Evolutionary conservation across 2,797 vertebrate genomes (phyloP).

Genomic region (Mormyrops attenuatus): DNA sequence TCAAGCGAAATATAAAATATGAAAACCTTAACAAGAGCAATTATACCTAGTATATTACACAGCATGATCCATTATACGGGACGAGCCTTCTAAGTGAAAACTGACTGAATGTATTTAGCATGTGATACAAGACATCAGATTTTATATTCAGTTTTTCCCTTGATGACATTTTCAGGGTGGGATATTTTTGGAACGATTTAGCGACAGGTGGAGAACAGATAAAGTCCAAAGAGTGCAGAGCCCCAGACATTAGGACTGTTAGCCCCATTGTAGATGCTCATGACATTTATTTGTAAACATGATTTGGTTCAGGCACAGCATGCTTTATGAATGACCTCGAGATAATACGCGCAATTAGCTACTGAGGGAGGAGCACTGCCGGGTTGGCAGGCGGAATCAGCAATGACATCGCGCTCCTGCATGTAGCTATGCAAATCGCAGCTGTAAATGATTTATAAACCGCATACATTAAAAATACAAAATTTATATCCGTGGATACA

Average conservation of each 20-base stretch:
- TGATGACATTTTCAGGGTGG: background rate
- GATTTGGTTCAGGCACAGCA: background rate
- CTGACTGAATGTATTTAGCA: background rate
- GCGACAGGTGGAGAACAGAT: background rate
- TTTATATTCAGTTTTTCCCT: background rate
- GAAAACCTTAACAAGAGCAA: background rate
- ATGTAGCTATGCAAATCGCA: background rate
- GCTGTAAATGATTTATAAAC: constrained; percentile 4
- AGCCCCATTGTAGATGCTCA: background rate
- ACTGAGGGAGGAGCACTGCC: background rate
- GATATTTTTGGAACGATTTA: background rate
- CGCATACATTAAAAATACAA: constrained; percentile 6
- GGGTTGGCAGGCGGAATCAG: background rate
- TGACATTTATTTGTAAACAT: background rate
- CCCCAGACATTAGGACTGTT: background rate
- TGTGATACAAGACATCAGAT: background rate
- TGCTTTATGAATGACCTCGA: background rate
- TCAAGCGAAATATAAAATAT: background rate
- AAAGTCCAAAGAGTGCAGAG: background rate
- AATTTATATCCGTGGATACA: background rate
- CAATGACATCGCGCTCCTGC: background rate
- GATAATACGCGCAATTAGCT: background rate
- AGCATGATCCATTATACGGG: background rate
- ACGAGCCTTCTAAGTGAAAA: background rate
- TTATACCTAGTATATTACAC: background rate